Base-by-base conservation (phyloP, 2,888 invertebrate species). In the Dugesia japonica region DNA sequence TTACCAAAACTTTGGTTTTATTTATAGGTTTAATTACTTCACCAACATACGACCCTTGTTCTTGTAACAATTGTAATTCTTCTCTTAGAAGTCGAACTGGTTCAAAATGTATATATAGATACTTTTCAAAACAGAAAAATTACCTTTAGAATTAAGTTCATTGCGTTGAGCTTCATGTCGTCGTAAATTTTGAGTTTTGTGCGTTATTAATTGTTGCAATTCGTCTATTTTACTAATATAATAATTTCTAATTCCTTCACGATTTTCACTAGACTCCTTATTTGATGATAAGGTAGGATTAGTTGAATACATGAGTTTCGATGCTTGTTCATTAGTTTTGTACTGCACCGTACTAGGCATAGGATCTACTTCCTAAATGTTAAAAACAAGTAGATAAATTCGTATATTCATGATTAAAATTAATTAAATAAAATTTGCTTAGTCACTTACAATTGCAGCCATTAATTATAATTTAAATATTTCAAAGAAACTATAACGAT, bases 11-110 rank as follows among this genome's bases (percentile, higher is more conserved):
- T 85, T 98, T 98, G 86, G 98, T 98, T 85, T 99, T 98, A 85
- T 99, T 98, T 97, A 98, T 99, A 0, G 95, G 94, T 84, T 98
- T 97, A 0, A 97, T 95, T 1, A 98, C 97, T 86, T 98, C 98
- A 13, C 98, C 98, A 0, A 98, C 98, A 86, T 99, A 97, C 23
- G 95, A 95, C 17, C 98, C 98, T 84, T 99, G 98, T 83, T 99
- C 98, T 81, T 88, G 88, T 15, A 98, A 87, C 28, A 97, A 88
- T 86, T 97, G 95, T 0, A 99, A 87, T 84, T 98, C 98, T 83
- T 98, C 98, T 9, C 97, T 89, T 79, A 98, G 85, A 92, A 95
- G 92, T 33, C 98, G 90, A 71, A 98, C 97, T 92, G 75, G 31
- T 75, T 73, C n/a, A 17, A 27, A 75, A 76, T 74, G 9, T 1